Base-by-base conservation (phyloP, 2,113 vertebrate genomes). In the Barbus barbus region DNA sequence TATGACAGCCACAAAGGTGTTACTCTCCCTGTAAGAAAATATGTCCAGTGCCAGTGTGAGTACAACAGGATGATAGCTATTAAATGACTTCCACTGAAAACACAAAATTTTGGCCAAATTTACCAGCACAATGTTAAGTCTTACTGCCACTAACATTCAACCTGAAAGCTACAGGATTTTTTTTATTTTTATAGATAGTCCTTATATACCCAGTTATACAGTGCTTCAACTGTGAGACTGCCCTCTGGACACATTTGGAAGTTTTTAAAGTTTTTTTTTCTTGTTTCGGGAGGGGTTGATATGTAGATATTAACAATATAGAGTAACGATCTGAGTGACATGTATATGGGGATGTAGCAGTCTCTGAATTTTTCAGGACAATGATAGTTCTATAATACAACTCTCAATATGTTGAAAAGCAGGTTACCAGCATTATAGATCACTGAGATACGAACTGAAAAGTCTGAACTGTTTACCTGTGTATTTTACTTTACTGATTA, bases 1-100 rank as follows among this genome's bases (percentile, higher is more conserved):
- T 77, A 58, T 56, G 75, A 77, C 28, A 78, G 51, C 28, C 51
- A 58, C 51, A 78, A 58, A 78, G 28, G 20, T 36, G 58, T 36
- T 36, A 7, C 13, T 53, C 31, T 58, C 48, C 26, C 14, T 76
- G 46, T 76, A 31, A 76, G 26, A 1, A 76, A 76, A 76, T 26
- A 33, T 76, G 46, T 76, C 46, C 44, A 58, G 18, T 58, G 51
- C 28, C 20, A 28, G 48, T 36, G 31, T 74, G n/a, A n/a, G n/a
- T n/a, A n/a, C 26, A 28, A 28, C 73, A 18, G 26, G 7, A 31
- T 13, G 9, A 75, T 51, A 51, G 12, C 16, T 4, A 75, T n/a
- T 77, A 36, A 53, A 16, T 53, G 24, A 20, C 46, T 53, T 76
- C 48, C 28, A 76, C 46, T 76, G 26, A 76, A 76, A 33, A 72